Percentiles rank a stretch among this genome's conserved stretches.
These are phyloP conservation scores for Sphecodes monilicornis DNA, from an alignment of 2,888 invertebrate genomes.

Conservation along the genomic window DNA sequence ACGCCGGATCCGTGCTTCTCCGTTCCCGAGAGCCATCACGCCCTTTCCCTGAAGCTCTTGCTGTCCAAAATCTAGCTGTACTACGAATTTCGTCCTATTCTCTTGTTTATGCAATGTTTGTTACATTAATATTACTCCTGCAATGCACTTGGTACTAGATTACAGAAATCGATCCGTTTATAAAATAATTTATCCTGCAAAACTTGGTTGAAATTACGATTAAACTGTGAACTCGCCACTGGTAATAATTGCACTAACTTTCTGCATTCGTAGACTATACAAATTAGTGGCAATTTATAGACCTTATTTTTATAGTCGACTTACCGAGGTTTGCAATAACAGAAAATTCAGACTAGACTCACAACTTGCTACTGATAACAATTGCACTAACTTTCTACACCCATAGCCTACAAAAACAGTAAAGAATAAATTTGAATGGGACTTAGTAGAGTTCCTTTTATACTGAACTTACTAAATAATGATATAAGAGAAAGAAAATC, in stretches of 20 bases:
- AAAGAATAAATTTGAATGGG: not conserved
- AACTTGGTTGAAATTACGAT: not conserved
- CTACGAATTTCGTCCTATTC: not conserved
- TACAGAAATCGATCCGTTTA: not conserved
- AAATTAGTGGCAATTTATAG: too few species aligned
- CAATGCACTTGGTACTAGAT: not conserved
- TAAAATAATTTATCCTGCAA: not conserved
- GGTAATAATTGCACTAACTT: not conserved
- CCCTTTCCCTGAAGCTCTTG: conserved; percentile 47
- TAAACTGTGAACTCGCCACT: not conserved
- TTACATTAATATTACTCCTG: not conserved
- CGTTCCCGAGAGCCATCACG: conserved; percentile 56
- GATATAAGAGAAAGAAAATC: too few species aligned
- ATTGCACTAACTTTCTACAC: too few species aligned
- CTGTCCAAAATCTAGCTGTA: conserved; percentile 36
- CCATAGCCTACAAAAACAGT: not conserved
- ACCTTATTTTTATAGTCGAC: not conserved
- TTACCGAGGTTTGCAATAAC: not conserved
- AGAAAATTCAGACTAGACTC: not conserved
- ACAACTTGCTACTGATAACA: too few species aligned
- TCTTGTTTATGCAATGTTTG: conserved; percentile 21
- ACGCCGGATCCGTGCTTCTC: conserved; percentile 66
- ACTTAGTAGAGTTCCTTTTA: not conserved
- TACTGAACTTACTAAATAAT: too few species aligned
- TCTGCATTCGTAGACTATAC: not conserved